Evolutionary conservation across 2,888 invertebrate species (phyloP), one percentile per base, ranked within the genome.

Genomic region (Drosophila prolongata): DNA sequence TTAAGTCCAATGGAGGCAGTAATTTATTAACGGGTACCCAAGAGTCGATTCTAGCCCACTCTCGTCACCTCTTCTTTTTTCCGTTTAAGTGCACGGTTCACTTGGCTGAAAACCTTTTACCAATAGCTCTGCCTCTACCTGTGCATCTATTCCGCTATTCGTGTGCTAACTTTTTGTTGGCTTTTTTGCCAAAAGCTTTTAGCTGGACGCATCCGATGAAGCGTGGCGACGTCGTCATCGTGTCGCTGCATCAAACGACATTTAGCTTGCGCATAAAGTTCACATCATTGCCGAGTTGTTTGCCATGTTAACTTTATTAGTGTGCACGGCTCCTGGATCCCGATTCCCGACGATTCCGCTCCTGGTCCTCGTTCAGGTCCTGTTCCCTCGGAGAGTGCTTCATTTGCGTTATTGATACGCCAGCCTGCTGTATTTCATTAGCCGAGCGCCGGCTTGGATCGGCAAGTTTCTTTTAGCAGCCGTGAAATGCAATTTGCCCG

Each of bases 291-390:
- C 80, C 55, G 68, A 78, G 73, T 72, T 83, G 76, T 86, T 86
- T 70, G 87, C 78, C 78, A 79, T 76, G 84, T 84, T 83, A 83
- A 83, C 83, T 76, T 73, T 83, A 84, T 83, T 83, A 83, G 75
- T 72, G 62, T 40, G 43, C 11, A 27, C 16, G 50, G 60, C 37
- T 40, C 52, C 58, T 24, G 38, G 38, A 9, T 13, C 27, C 44
- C 10, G 30, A 14, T 14, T 27, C 35, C n/a, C 9, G 19, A 6
- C 9, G 19, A 6, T 9, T 14, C 52, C 53, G 46, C 37, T n/a
- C 35, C 24, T 37, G 61, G 19, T 34, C 16, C 24, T 6, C n/a
- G n/a, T n/a, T n/a, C n/a, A n/a, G 19, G 5, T n/a, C 16, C 24
- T 6, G 30, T 3, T n/a, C 13, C 34, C 42, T 35, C 11, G 40